These are phyloP conservation scores for Eonycteris spelaea DNA, from an alignment of 2,113 vertebrate species.

Conservation along the genomic window DNA sequence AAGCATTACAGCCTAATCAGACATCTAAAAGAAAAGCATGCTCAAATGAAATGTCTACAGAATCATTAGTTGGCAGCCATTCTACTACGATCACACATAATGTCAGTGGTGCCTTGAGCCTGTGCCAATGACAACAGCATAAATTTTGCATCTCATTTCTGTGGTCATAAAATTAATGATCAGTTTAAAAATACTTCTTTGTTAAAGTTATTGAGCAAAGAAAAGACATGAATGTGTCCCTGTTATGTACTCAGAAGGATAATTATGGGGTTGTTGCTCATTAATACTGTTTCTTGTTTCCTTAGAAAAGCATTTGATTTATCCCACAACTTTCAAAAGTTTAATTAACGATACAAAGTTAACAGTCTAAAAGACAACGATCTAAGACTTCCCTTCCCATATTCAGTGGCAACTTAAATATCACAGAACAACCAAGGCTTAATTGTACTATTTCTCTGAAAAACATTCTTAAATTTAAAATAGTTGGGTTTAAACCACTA, in stretches of 20 bases:
- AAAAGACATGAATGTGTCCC: constrained; percentile 84
- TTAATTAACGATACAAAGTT: constrained; percentile 81
- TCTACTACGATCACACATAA: constrained; percentile 87
- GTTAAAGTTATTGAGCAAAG: constrained; percentile 86
- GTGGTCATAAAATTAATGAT: constrained; percentile 90
- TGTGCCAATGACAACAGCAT: constrained; percentile 89
- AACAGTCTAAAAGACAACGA: constrained; percentile 73
- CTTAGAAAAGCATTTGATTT: constrained; percentile 80
- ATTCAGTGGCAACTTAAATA: constrained; percentile 64
- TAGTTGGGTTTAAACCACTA: constrained; percentile 50
- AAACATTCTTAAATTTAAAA: constrained; percentile 72
- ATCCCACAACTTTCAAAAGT: constrained; percentile 78
- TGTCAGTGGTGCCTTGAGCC: constrained; percentile 86
- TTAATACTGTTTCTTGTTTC: constrained; percentile 84
- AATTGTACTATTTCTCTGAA: constrained; percentile 56
- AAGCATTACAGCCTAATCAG: constrained; percentile 88
- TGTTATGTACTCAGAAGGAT: constrained; percentile 83
- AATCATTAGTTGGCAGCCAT: constrained; percentile 88
- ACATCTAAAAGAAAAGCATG: constrained; percentile 87
- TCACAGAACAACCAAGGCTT: constrained; percentile 71
- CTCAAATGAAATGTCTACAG: constrained; percentile 86
- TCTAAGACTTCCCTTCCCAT: constrained; percentile 63
- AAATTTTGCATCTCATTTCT: constrained; percentile 90
- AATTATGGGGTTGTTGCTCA: constrained; percentile 85
- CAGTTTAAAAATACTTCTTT: constrained; percentile 90